Base-by-base conservation (phyloP, 2,797 vertebrate species). In the Argya squamiceps region DNA sequence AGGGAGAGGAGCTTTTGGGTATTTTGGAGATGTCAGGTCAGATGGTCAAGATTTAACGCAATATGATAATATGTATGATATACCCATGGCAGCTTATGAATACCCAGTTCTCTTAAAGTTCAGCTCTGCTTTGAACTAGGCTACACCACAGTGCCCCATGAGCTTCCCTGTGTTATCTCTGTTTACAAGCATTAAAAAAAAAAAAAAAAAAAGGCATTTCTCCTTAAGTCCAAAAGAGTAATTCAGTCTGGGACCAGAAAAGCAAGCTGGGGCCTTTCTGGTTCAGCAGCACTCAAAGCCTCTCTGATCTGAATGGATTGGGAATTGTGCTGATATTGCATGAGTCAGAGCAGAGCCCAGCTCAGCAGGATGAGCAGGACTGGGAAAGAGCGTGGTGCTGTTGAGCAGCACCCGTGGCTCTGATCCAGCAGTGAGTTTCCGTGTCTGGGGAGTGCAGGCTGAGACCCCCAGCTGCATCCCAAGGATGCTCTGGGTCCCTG, bases 231-330 rank as follows among this genome's bases (percentile, higher is more conserved):
- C 88, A 67, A 80, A 68, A 84, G 63, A 62, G 12, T 88, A 94
- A 94, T 97, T 93, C 74, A 90, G 39, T 41, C 85, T 90, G 93
- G 37, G 92, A 94, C 95, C 69, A 92, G 93, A 96, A 96, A 95
- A 95, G 92, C 88, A 75, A 88, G 85, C 80, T 0, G 5, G 10
- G 17, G 74, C 80, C 92, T 93, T 97, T 96, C 94, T 62, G 93
- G 96, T 94, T 97, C 94, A 97, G 85, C 85, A 93, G 55, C 92
- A 90, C 92, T 92, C 94, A 96, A 96, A 97, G 88, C 71, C 73
- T 90, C 65, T 90, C 90, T 95, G 96, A 96, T 94, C 65, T 92
- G 94, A 88, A 78, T 2, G 21, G 90, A 93, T 19, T 84, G 67
- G 80, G 88, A 93, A 86, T 89, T 94, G 93, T 91, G 96, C 90